These are phyloP conservation scores for Manis crassicaudata DNA, from an alignment of 2,797 vertebrate genomes.

Conservation along the genomic window DNA sequence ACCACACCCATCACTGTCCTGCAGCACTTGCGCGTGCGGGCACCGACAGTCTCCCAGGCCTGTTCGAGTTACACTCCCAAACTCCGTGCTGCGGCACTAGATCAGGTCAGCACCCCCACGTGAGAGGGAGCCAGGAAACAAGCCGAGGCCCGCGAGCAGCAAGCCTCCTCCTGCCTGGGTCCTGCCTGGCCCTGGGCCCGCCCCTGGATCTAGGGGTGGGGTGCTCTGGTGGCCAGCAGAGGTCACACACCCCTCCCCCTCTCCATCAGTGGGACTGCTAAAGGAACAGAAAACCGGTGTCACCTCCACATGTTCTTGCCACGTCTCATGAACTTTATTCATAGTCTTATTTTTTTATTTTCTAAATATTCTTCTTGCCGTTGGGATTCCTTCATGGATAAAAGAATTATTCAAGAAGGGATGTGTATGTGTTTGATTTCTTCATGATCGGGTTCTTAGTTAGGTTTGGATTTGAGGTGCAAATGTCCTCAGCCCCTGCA, in stretches of 20 bases:
- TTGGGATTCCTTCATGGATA: neutral
- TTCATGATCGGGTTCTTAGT: neutral
- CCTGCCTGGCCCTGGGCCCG: neutral
- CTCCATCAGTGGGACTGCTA: neutral
- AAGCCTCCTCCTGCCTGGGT: neutral
- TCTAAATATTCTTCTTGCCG: neutral
- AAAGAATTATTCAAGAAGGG: neutral
- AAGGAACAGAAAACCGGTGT: neutral
- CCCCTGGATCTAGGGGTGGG: neutral
- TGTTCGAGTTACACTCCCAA: neutral
- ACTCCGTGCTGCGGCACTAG: neutral
- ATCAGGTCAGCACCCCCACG: neutral
- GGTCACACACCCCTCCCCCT: neutral
- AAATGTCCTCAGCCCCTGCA: neutral
- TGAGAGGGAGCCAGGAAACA: neutral
- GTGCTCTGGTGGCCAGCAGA: neutral
- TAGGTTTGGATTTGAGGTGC: constrained; percentile 33
- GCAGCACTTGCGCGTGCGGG: no score
- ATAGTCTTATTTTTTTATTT: neutral
- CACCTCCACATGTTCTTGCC: neutral
- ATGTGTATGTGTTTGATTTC: neutral
- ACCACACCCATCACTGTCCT: neutral
- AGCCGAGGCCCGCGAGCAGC: neutral
- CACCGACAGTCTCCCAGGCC: neutral
- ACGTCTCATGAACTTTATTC: neutral